Percentiles rank a stretch among this genome's conserved stretches.
Evolutionary conservation across 2,113 vertebrate species (phyloP).

Genomic region (Protobothrops mucrosquamatus): DNA sequence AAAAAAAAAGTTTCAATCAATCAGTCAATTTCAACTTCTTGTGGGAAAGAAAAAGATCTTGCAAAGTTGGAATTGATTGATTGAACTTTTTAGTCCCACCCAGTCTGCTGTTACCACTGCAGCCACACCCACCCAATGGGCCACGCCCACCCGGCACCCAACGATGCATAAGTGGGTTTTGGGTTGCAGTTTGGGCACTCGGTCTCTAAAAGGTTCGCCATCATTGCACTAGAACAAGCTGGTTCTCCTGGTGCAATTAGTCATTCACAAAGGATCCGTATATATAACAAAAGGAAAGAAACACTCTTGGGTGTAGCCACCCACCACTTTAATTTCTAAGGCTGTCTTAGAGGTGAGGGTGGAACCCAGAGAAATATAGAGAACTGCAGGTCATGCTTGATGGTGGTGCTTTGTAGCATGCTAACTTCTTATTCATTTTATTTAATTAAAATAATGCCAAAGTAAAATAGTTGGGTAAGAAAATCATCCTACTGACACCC

Average conservation of each 20-base stretch:
- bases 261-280: not conserved
- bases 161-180: too few relatives aligned
- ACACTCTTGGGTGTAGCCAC: not conserved
- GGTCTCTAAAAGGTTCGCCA: too few relatives aligned
- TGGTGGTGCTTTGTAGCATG: not conserved
- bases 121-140: too few relatives aligned
- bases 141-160: too few relatives aligned
- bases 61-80: too few relatives aligned
- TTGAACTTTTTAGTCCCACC: too few relatives aligned
- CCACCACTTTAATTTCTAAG: not conserved
- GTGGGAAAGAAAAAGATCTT: too few relatives aligned
- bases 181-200: too few relatives aligned
- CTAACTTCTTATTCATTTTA: not conserved
- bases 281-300: not conserved
- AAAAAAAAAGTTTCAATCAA: too few relatives aligned
- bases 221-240: not conserved
- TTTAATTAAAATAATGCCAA: not conserved
- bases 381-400: not conserved
- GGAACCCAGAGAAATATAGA: not conserved
- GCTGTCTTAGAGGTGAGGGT: not conserved
- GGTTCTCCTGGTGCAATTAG: not conserved
- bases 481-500: not conserved
- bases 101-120: too few relatives aligned
- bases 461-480: not conserved
- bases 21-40: too few relatives aligned